Evolutionary conservation across 2,797 vertebrate genomes (phyloP), one percentile per base, ranked within the genome.

Genomic region (Poecilia velifera): DNA sequence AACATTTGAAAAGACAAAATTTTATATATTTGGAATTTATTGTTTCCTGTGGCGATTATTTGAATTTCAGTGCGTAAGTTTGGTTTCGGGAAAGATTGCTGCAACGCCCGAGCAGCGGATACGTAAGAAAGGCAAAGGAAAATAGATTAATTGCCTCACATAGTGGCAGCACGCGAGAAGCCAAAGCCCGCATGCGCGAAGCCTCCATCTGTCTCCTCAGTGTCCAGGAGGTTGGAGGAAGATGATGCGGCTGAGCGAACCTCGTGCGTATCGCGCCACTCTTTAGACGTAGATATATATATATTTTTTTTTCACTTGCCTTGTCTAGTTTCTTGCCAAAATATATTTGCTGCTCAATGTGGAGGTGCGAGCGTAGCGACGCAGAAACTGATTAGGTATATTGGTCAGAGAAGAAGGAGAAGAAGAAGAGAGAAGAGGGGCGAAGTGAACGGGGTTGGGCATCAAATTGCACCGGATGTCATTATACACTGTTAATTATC

Each of bases 401-500:
- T 78, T 25, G 79, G 59, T 22, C 41, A 76, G 74, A 34, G 77
- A 55, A 78, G 66, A 45, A 46, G n/a, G 46, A 46, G 47, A 28
- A 78, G 64, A 46, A 46, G n/a, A 55, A 45, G 49, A 31, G 43
- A 47, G n/a, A 62, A 34, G 16, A 84, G 77, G 77, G 51, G 74
- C 13, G 76, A 13, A 79, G 76, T 78, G 87, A 76, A 47, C 49
- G 77, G 82, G 90, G 87, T 82, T 81, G 86, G 82, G 90, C 89
- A 88, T 92, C 91, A 92, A 74, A 91, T 92, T 92, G 87, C 90
- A 90, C 90, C 92, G 94, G 92, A 94, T 94, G 95, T 95, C 90
- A 95, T 93, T 94, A 92, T 88, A 93, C 89, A 90, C 89, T 90
- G 53, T 80, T 89, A 88, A 79, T 88, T 90, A 91, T 91, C 89